Base-by-base conservation (phyloP, 1,140 invertebrate genomes). In the Drosophila sechellia region DNA sequence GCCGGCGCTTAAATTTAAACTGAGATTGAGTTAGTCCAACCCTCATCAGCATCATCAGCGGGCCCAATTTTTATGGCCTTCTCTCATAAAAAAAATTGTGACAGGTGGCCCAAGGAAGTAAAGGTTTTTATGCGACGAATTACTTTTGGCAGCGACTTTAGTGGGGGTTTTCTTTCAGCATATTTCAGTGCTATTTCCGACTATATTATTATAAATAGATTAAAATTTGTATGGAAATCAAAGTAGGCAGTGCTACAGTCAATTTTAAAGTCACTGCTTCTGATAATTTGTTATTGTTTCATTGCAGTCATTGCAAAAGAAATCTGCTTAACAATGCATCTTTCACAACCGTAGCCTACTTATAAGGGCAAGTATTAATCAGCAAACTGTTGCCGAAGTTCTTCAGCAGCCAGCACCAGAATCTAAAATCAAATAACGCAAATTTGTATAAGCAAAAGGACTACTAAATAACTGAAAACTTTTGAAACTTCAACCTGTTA, bases 1-100 rank as follows among this genome's bases (percentile, higher is more conserved):
- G 79, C 79, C 70, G 64, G 74, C 79, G 83, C 64, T 86, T 81
- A 79, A 76, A 87, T 83, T 72, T 72, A 81, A 87, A 83, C 69
- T 83, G 75, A 83, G 79, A 79, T 83, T 83, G 85, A 81, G 74
- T 68, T 66, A 59, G 64, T 64, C 39, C 53, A 68, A 66, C 60
- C 71, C 61, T 56, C 60, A 58, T 66, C 71, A 75, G 66, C 53
- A 22, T 20, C 65, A 58, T 52, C 55, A 72, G 22, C 69, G 46
- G 66, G 46, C 31, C 66, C 53, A 59, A 70, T 50, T 72, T 58
- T 58, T 45, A 70, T 58, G 45, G 64, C 39, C 31, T 1, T 1
- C 64, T 11, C 54, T 50, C 34, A 53, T 60, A 60, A 72, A 72
- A 71, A 49, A 22, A 22, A 22, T 22, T 22, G 20, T 70, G 25